phyloP scores from a whole-genome alignment of 2,113 vertebrate species.

The Mobula birostris region DNA sequence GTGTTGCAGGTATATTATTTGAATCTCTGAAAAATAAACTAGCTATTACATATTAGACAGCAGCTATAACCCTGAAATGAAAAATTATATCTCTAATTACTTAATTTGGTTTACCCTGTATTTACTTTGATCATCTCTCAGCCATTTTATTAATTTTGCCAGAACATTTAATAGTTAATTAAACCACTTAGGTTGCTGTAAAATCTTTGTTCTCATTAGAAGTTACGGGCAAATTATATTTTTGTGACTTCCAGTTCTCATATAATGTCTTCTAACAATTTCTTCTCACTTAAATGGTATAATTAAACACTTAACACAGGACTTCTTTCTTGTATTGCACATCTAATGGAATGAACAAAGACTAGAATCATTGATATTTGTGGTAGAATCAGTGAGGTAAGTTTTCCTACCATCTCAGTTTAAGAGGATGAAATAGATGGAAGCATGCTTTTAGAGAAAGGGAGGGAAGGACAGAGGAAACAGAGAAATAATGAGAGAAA shows the following conservation, averaged over 20 bases:
- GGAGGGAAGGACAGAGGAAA: neutral
- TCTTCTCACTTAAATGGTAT: neutral
- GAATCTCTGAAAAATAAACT: neutral
- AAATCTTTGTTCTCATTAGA: neutral
- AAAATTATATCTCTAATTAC: neutral
- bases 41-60: neutral
- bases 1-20: neutral
- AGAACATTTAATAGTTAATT: neutral
- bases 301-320: neutral
- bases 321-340: neutral
- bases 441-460: neutral
- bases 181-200: neutral
- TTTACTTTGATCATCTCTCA: constrained; percentile 10
- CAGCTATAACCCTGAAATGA: neutral
- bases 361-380: neutral
- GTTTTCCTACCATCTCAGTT: neutral
- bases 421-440: neutral
- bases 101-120: neutral
- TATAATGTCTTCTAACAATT: neutral
- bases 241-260: neutral
- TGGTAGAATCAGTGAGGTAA: neutral
- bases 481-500: neutral
- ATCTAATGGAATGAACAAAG: neutral
- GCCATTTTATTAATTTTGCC: neutral
- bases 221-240: neutral